Percentiles rank a stretch among this genome's conserved stretches.
These are phyloP conservation scores for Crenichthys baileyi DNA, from an alignment of 2,797 vertebrate genomes.

Conservation along the genomic window DNA sequence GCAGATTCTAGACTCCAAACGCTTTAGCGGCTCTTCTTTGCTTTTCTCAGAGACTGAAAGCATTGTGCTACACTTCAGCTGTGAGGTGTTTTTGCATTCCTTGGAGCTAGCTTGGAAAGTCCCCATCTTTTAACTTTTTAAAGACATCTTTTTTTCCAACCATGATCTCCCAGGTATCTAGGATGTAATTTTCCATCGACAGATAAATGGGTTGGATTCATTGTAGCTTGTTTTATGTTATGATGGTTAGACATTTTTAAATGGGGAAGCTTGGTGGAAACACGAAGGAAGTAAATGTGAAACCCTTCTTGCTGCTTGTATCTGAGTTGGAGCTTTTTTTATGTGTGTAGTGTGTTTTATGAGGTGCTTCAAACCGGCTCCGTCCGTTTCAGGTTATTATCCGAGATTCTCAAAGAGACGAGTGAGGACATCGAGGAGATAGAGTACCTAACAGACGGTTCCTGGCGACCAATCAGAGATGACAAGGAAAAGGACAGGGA, in stretches of 20 bases:
- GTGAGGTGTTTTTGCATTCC: constrained; percentile 35
- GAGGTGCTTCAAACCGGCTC: constrained; percentile 10
- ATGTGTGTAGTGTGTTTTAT: neutral
- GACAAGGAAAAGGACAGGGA: constrained; percentile 91
- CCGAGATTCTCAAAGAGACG: constrained; percentile 94
- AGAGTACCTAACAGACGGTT: constrained; percentile 95
- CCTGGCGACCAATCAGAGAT: constrained; percentile 93
- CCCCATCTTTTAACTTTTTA: neutral
- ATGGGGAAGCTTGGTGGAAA: neutral
- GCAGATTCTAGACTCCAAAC: constrained; percentile 1
- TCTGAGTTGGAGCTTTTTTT: neutral
- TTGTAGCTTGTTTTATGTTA: neutral
- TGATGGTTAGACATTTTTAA: neutral
- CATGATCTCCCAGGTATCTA: neutral
- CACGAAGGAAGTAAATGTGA: neutral
- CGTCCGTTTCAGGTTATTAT: constrained; percentile 81
- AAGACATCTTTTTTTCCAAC: neutral
- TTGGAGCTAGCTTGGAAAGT: constrained; percentile 21
- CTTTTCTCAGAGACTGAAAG: constrained; percentile 18
- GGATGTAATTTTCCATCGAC: neutral
- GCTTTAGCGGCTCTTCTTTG: constrained; percentile 14
- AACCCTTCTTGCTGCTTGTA: neutral
- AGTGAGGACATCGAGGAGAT: constrained; percentile 94
- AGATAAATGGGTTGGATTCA: neutral
- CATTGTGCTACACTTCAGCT: constrained; percentile 35